Evolutionary conservation across 2,888 invertebrate genomes (phyloP).

Genomic region (Diploptera punctata): DNA sequence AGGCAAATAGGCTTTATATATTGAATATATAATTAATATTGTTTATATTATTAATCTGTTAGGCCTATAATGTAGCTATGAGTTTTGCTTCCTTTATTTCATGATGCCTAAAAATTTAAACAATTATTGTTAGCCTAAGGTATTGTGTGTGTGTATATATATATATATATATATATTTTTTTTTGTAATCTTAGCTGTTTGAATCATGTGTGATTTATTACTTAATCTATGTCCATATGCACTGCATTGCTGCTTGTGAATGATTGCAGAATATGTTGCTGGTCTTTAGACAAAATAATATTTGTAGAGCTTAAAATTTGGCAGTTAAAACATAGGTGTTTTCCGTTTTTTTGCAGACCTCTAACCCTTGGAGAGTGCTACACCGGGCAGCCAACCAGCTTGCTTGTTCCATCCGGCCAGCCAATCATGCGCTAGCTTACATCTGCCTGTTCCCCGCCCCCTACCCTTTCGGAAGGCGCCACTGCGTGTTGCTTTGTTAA

Average conservation of each 20-base stretch:
- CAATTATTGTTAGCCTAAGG: too few species aligned
- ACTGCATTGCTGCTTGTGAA: not conserved
- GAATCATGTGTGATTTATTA: too few species aligned
- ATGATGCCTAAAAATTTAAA: too few species aligned
- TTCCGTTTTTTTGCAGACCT: slow-evolving; percentile 45
- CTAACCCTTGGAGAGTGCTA: slow-evolving; percentile 45
- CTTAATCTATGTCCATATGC: not conserved
- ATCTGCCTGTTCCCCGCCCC: slow-evolving; percentile 40
- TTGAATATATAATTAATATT: too few species aligned
- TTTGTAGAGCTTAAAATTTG: too few species aligned
- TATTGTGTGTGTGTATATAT: too few species aligned
- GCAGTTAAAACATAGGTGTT: slow-evolving; percentile 42
- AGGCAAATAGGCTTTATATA: too few species aligned
- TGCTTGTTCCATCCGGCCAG: slow-evolving; percentile 53
- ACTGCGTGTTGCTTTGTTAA: slow-evolving; percentile 37
- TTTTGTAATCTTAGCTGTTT: too few species aligned
- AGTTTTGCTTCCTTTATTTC: too few species aligned
- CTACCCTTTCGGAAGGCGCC: slow-evolving; percentile 42
- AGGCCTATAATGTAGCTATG: too few species aligned
- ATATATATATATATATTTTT: too few species aligned
- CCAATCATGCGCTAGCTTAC: slow-evolving; percentile 45
- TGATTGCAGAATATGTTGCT: not conserved
- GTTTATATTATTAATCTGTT: too few species aligned
- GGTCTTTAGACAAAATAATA: slow-evolving; percentile 28
- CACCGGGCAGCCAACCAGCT: slow-evolving; percentile 54